Percentiles rank a stretch among this genome's conserved stretches.
phyloP scores from a whole-genome alignment of 2,797 vertebrate genomes.

The Agapornis canus region DNA sequence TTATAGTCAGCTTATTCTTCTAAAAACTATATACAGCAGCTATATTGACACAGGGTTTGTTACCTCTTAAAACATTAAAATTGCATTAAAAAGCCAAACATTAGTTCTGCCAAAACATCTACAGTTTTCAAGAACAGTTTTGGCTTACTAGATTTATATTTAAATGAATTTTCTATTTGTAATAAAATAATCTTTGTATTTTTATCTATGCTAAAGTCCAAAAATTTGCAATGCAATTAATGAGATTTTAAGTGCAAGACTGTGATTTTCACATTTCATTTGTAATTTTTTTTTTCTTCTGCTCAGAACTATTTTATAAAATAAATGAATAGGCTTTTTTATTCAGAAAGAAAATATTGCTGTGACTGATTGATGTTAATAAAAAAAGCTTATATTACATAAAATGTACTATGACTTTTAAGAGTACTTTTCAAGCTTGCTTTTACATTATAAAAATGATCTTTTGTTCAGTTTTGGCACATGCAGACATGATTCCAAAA shows the following conservation, averaged over 20 bases:
- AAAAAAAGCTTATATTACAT: not conserved
- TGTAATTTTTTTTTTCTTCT: not conserved
- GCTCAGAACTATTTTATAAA: not conserved
- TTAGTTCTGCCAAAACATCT: not conserved
- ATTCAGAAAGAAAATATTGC: not conserved
- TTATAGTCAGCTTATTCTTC: not conserved
- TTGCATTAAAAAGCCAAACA: not conserved
- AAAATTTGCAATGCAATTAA: not conserved
- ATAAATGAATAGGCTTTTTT: not conserved
- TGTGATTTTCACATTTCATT: not conserved
- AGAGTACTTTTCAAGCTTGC: not conserved
- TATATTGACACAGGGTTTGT: not conserved
- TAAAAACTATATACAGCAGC: not conserved
- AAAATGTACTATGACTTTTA: not conserved
- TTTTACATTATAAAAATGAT: not conserved
- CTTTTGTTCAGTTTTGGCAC: not conserved
- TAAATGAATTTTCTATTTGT: not conserved
- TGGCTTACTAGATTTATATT: not conserved
- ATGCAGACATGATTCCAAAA: not conserved
- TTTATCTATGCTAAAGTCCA: not conserved
- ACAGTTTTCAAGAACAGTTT: not conserved
- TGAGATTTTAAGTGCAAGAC: not conserved
- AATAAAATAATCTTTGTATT: not conserved
- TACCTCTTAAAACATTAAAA: not conserved
- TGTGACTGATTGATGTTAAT: not conserved